Evolutionary conservation across 2,888 invertebrate genomes (phyloP).

Genomic region (Eupithecia subumbrata): DNA sequence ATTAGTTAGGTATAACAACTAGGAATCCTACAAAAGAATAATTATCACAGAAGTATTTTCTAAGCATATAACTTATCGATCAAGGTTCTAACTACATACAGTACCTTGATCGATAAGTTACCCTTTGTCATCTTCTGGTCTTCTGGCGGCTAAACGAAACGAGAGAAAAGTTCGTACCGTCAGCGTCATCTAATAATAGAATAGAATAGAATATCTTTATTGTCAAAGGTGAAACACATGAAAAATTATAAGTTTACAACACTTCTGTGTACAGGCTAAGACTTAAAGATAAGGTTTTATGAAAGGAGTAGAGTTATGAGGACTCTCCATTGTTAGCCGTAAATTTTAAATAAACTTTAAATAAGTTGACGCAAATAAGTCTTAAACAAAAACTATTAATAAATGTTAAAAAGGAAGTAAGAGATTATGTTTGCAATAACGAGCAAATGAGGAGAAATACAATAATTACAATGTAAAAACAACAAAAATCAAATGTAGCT

Average conservation of each 20-base stretch:
- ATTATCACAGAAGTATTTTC: background rate
- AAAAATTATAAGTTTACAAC: no score
- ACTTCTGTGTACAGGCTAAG: no score
- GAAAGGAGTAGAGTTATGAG: no score
- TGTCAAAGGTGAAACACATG: no score
- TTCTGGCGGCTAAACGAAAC: background rate
- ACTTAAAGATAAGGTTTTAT: no score
- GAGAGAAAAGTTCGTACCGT: background rate
- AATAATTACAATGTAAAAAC: background rate
- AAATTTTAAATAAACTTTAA: no score
- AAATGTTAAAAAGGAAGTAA: background rate
- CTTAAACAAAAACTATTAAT: background rate
- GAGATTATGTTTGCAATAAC: background rate
- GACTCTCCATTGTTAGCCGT: no score
- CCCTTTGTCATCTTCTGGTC: background rate
- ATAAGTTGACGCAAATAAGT: no score
- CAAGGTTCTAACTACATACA: background rate
- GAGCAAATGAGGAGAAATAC: background rate
- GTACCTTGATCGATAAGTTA: no score
- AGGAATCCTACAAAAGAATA: background rate
- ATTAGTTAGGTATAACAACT: background rate
- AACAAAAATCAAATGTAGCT: background rate
- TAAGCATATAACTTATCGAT: no score
- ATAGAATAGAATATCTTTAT: no score
- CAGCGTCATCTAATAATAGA: no score